phyloP scores from a whole-genome alignment of 2,113 vertebrate genomes.

The Hemichromis elongatus region DNA sequence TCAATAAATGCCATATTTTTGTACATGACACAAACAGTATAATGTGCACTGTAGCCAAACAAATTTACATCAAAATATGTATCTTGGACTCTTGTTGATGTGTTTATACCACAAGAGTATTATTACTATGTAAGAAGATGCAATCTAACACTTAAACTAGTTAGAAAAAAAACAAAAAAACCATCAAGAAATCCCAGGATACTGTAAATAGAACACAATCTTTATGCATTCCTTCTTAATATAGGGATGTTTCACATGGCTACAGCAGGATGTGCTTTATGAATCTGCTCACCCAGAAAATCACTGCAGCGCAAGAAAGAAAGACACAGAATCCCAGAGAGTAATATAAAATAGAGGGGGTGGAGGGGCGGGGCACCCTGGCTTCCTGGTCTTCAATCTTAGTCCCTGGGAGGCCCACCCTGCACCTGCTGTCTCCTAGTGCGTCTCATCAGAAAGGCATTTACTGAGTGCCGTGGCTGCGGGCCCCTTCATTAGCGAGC shows the following conservation, averaged over 20 bases:
- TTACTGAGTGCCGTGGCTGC: conserved; percentile 96
- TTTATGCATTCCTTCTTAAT: neutral
- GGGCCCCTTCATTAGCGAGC: conserved; percentile 98
- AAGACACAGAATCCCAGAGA: neutral
- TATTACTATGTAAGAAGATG: neutral
- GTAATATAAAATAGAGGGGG: conserved; percentile 52
- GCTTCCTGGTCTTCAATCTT: conserved; percentile 89
- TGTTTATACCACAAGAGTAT: neutral
- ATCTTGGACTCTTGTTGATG: neutral
- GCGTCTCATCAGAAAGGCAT: conserved; percentile 98
- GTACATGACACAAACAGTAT: neutral
- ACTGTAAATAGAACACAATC: neutral
- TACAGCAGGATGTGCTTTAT: neutral
- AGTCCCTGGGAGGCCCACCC: conserved; percentile 98
- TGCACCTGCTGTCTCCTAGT: conserved; percentile 98
- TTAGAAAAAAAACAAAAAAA: neutral
- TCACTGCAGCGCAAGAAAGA: neutral
- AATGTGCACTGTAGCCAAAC: neutral
- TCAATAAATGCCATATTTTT: conserved; percentile 14
- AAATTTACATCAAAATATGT: neutral
- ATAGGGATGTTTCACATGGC: neutral
- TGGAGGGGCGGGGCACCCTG: conserved; percentile 50
- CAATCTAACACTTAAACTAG: neutral
- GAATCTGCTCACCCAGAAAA: neutral
- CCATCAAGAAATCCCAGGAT: neutral